Conservation (phyloP, 92 coral and sea anemone species). For the Phenganax stokvisi region DNA sequence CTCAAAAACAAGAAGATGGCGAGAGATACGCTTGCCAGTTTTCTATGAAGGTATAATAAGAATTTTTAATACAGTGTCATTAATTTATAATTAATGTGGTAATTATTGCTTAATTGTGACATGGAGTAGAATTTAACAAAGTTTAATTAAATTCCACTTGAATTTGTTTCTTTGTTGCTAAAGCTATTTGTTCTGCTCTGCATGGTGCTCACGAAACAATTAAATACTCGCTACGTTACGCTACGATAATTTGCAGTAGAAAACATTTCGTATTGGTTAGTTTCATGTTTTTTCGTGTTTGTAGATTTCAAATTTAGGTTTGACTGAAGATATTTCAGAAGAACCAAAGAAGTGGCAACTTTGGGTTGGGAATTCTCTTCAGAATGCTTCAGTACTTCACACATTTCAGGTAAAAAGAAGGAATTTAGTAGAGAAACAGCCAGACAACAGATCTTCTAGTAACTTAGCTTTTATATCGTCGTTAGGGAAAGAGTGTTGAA, state of each 20-base stretch:
- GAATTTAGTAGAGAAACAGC: neutral
- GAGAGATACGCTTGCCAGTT: conserved; percentile 73
- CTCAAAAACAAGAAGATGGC: conserved; percentile 82
- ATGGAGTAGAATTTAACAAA: neutral
- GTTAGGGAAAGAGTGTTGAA: conserved; percentile 73
- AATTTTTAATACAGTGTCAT: neutral
- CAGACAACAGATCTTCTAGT: neutral
- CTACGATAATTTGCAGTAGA: too few relatives aligned
- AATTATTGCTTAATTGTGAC: too few relatives aligned
- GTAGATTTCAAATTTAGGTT: conserved; percentile 55
- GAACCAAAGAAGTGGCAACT: conserved; percentile 84
- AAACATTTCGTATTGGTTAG: neutral
- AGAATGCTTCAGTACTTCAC: conserved; percentile 83
- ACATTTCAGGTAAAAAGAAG: conserved; percentile 71
- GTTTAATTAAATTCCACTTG: too few relatives aligned
- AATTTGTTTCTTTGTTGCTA: too few relatives aligned
- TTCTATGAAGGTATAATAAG: conserved; percentile 61
- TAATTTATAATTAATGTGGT: neutral
- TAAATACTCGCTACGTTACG: too few relatives aligned
- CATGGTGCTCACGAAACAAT: too few relatives aligned
- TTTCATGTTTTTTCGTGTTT: neutral
- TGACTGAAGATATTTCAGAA: conserved; percentile 78
- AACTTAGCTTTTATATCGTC: neutral
- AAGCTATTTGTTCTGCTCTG: too few relatives aligned
- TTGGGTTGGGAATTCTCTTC: conserved; percentile 84